Base-by-base conservation (phyloP, 2,888 invertebrate genomes). In the Eremobia ochroleuca region DNA sequence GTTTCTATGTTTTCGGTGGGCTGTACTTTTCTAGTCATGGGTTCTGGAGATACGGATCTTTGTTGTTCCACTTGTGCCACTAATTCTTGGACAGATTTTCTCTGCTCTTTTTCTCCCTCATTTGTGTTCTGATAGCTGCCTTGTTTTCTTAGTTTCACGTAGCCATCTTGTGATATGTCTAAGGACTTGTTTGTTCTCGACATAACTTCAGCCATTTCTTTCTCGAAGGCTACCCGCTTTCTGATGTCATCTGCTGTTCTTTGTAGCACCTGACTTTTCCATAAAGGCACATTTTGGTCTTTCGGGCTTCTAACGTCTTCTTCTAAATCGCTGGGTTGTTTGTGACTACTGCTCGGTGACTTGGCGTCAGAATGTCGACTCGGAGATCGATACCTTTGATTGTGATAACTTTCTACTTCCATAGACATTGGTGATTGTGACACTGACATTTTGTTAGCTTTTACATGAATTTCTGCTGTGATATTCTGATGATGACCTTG, bases 41-140 rank as follows among this genome's bases (percentile, higher is more conserved):
- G 92, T 77, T 96, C 96, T 4, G 96, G 96, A 8, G 95, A 94
- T 88, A 91, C 90, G 89, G 95, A 89, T 91, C 95, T 91, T 76
- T 96, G 95, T 72, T 97, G 96, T 91, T 98, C 97, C 18, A 97
- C 97, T 90, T 97, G 97, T 2, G 97, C 97, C 40, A 97, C 97
- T 86, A 98, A 92, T 89, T 97, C 97, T 88, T 97, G 97, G 0
- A 98, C 98, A 0, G 97, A 97, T 85, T 96, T 97, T 65, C 97
- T 94, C 4, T 95, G 95, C 70, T 94, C 95, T 81, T 94, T 94
- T 70, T 92, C 94, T 34, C 67, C 25, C 8, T 88, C 87, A 37
- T 92, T 87, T 61, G 86, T 86, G 61, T 84, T 91, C 40, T 93
- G 93, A 83, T 93, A 93, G 72, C 86, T 93, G 2, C 79, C 73